Evolutionary conservation across 1,140 invertebrate species (phyloP), one percentile per base, ranked within the genome.

Genomic region (Melipona quadrifasciata): DNA sequence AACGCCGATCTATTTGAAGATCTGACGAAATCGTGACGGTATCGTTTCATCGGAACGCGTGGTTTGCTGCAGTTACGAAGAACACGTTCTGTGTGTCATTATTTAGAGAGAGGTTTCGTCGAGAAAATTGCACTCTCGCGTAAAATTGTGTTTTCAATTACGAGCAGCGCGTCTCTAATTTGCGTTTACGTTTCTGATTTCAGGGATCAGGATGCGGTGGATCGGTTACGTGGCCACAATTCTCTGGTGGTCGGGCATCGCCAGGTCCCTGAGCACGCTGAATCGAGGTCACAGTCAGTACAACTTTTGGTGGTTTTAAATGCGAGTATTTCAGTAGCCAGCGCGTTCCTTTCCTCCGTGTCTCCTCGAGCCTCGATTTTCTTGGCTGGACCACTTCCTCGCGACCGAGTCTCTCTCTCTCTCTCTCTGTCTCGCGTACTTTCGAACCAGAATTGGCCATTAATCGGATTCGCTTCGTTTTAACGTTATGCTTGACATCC

Each of bases 221-320:
- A 94, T 94, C 92, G 94, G 94, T 93, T 94, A 94, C 92, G 92
- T 95, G 92, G 93, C 93, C 91, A 94, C 92, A 91, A 94, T 95
- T 92, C 94, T 95, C 92, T 95, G 94, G 94, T 95, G 94, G 94
- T 94, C 93, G 91, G 93, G 93, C 92, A 94, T 94, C 92, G 93
- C 93, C 93, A 95, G 93, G 90, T 93, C 93, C 91, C 92, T 94
- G 91, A 94, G 93, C 90, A 93, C 94, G 82, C 92, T 94, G 90
- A 95, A 94, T 94, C 94, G 94, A 95, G 94, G 94, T 94, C 92
- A 94, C 93, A 94, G 92, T 93, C 89, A 93, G 92, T 94, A 89
- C 77, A 80, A 79, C 85, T 89, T 90, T 87, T 85, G 88, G 79
- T 89, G 87, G 73, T 87, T 89, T 68, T 80, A 78, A 82, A 64